Conservation (phyloP, 2,888 invertebrate species). For the Drosophila quinaria region DNA sequence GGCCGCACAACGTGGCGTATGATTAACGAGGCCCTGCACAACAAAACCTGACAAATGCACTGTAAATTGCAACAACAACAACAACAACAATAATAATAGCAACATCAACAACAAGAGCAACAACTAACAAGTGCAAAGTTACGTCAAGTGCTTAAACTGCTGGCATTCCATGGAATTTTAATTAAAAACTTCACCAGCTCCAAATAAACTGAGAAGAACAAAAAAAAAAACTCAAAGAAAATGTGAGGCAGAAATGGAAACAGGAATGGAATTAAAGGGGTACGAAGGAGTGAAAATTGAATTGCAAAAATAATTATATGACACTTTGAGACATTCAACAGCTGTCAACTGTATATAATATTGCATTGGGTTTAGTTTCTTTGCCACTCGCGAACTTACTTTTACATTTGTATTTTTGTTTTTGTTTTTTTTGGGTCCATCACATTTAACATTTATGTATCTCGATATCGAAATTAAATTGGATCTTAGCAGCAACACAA, state of each 20-base stretch:
- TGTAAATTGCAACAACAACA: conserved; percentile 35
- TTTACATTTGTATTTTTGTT: not conserved
- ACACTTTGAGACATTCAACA: conserved; percentile 6
- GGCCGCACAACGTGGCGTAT: conserved; percentile 58
- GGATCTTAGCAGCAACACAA: not conserved
- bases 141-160: conserved; percentile 53
- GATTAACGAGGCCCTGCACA: conserved; percentile 54
- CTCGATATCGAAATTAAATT: not conserved
- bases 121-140: conserved; percentile 48
- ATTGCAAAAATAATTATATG: not conserved
- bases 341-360: conserved; percentile 6
- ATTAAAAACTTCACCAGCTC: conserved; percentile 51
- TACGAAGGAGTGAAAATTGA: not conserved
- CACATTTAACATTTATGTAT: not conserved
- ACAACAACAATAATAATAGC: conserved; percentile 19
- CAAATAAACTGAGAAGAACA: conserved; percentile 4
- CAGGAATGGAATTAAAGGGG: not conserved
- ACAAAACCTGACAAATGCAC: conserved; percentile 62
- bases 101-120: conserved; percentile 19
- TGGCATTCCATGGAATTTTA: conserved; percentile 61
- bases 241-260: not conserved
- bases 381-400: not conserved
- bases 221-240: conserved; percentile 2
- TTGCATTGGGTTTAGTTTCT: not conserved
- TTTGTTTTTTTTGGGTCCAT: not conserved